Base-by-base conservation (phyloP, 1,140 invertebrate species). In the Drepana arcuata region DNA sequence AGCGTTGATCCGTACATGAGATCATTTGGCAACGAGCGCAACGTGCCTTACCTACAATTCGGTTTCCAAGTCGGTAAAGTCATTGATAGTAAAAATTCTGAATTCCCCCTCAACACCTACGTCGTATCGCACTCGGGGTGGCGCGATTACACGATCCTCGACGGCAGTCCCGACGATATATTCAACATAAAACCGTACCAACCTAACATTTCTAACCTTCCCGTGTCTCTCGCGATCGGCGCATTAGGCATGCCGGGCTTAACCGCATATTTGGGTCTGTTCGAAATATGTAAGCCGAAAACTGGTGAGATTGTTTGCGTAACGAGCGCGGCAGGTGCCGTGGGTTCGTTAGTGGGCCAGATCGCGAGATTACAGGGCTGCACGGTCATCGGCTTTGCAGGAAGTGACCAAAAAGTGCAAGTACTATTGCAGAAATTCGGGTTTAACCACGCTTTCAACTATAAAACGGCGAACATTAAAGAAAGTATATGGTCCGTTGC, bases 231-330 rank as follows among this genome's bases (percentile, higher is more conserved):
- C 2, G 44, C 37, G 2, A 5, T 61, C 7, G 53, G 57, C n/a
- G 37, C 37, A 2, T 16, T 61, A 2, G 60, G 57, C 18, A 62
- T 64, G 57, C 54, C 57, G 0, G 64, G 57, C 2, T 85, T 86
- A 27, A 90, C 90, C 0, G 89, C 90, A 0, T 91, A 90, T 57
- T 90, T 91, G 68, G 90, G 91, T 0, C 77, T 92, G 7, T 35
- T 88, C 13, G 86, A 90, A 33, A 70, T 91, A 26, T 90, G 89
- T 40, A 51, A 88, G 9, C 89, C 90, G 9, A 87, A 88, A 68
- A 21, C 62, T 11, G 89, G 89, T 6, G 89, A 92, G 48, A 86
- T 84, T 2, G 75, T 92, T 1, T 86, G 91, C 1, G 85, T 93
- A 2, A 86, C 78, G 15, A 84, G 83, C 16, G 87, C 88, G 3